Evolutionary conservation across 2,888 invertebrate species (phyloP), one percentile per base, ranked within the genome.

Genomic region (Erynnis tages): DNA sequence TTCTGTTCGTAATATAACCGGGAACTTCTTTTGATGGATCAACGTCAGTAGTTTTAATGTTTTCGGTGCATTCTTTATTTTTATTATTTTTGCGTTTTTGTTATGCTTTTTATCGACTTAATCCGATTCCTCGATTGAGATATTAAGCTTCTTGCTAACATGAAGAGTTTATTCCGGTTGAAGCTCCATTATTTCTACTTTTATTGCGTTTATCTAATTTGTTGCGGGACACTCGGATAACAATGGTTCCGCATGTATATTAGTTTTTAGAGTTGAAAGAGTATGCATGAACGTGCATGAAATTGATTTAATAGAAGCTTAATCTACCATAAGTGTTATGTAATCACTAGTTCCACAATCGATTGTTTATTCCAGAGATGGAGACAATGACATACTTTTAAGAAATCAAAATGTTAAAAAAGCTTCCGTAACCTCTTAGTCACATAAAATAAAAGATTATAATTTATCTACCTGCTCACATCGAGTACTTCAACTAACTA

Each of bases 1-100:
- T 59, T 59, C 58, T 54, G 52, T 60, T 59, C 57, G 59, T 54
- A 58, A 49, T 54, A 59, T 55, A 54, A 37, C 62, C 55, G 40
- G 65, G 60, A 66, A 60, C 61, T 61, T 71, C 69, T 66, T 70
- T 69, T 72, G 69, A 71, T 65, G 62, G 64, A 69, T 72, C 70
- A 68, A 65, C 67, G 65, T 69, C 70, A 70, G 70, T 65, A 66
- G 66, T 65, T 67, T 71, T 67, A 64, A 62, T 45, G 29, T 61
- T 67, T 59, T 57, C n/a, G 25, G 17, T 35, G 16, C 16, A 8
- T 35, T 19, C n/a, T n/a, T n/a, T n/a, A n/a, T 52, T 35, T 41
- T 40, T 32, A 27, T 14, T 29, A n/a, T 45, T 32, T 32, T 17
- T 21, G 27, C 27, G 21, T 21, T 10, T 14, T 32, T 21, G 6